phyloP scores from a whole-genome alignment of 2,113 vertebrate genomes.

The Dasyprocta punctata region DNA sequence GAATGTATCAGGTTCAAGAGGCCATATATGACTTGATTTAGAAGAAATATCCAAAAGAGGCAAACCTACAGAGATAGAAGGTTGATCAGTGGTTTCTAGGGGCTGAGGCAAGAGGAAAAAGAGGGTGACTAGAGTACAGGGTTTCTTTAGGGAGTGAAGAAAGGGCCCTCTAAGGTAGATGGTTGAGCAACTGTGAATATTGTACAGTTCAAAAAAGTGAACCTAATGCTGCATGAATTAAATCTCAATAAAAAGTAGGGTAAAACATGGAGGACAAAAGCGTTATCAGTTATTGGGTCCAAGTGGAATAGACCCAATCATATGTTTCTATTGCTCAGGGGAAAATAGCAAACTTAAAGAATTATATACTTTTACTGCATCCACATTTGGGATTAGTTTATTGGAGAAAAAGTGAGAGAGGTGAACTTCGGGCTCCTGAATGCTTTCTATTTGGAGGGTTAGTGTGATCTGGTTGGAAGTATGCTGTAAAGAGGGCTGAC shows the following conservation, averaged over 20 bases:
- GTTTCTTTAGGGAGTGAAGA: neutral
- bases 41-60: neutral
- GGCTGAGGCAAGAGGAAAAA: neutral
- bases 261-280: neutral
- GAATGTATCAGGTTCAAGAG: neutral
- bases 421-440: neutral
- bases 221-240: neutral
- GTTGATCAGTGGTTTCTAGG: neutral
- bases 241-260: neutral
- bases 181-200: neutral
- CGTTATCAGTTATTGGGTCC: neutral
- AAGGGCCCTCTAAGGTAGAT: too few species aligned
- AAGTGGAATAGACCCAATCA: neutral
- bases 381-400: neutral
- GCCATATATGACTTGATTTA: neutral
- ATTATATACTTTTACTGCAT: neutral
- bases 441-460: neutral
- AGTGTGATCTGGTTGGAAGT: neutral
- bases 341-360: neutral
- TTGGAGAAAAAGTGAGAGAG: neutral
- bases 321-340: neutral
- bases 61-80: neutral
- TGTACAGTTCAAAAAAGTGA: neutral
- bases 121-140: neutral
- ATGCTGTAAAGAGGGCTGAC: neutral